A percentile compares a stretch with the other conserved stretches of the same genome.
These are phyloP conservation scores for Drosophila prosaltans DNA, from an alignment of 1,140 invertebrate species.

Conservation along the genomic window DNA sequence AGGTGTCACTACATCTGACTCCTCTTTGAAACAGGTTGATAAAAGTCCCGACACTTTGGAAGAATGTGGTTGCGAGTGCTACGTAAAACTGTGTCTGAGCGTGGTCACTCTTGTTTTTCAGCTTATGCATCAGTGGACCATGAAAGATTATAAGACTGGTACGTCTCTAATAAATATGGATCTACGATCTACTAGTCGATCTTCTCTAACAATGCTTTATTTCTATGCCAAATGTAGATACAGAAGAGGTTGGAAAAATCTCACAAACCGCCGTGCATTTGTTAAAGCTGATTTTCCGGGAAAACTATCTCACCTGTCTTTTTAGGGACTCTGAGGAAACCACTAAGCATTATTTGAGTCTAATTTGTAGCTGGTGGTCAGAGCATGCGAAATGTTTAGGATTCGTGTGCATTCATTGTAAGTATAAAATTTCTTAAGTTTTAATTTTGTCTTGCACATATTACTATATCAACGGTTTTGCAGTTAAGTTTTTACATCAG, in stretches of 20 bases:
- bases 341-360: constrained; percentile 69
- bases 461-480: constrained; percentile 2
- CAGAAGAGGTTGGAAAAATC: constrained; percentile 52
- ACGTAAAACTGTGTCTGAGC: constrained; percentile 73
- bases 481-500: constrained; percentile 63
- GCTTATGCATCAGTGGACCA: constrained; percentile 69
- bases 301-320: constrained; percentile 65
- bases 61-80: constrained; percentile 64
- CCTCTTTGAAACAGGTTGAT: not conserved
- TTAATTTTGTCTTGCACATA: not conserved
- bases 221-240: constrained; percentile 33
- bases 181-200: not conserved
- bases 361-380: constrained; percentile 73
- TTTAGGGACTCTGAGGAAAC: constrained; percentile 76
- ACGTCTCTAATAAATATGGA: not conserved
- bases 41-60: not conserved
- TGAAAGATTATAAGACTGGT: constrained; percentile 54
- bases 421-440: constrained; percentile 6
- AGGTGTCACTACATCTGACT: not conserved
- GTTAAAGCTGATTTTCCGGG: constrained; percentile 68
- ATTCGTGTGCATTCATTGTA: constrained; percentile 65
- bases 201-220: not conserved
- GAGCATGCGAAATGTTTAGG: constrained; percentile 45
- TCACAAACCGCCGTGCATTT: constrained; percentile 69
- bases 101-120: constrained; percentile 74